Conservation (phyloP, 2,113 vertebrate species). For the Phylloscopus trochiloides region DNA sequence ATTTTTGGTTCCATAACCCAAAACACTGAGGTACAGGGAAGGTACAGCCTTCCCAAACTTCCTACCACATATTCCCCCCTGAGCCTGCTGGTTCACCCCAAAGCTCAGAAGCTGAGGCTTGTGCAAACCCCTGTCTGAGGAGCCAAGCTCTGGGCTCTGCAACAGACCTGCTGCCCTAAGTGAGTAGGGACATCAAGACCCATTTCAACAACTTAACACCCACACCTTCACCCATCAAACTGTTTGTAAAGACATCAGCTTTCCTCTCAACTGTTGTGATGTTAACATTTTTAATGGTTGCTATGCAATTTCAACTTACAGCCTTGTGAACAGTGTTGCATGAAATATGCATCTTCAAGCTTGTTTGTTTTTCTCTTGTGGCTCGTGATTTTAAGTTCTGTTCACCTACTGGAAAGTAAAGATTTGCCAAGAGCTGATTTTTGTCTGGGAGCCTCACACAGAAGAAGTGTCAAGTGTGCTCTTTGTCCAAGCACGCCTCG, state of each 20-base stretch:
- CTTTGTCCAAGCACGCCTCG: background rate
- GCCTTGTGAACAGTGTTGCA: background rate
- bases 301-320: background rate
- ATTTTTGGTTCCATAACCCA: no score
- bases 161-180: background rate
- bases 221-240: no score
- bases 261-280: background rate
- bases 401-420: background rate
- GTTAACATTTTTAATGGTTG: background rate
- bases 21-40: background rate
- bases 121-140: background rate
- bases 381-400: background rate
- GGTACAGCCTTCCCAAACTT: accelerated
- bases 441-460: background rate
- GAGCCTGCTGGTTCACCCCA: background rate
- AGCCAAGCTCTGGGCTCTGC: background rate
- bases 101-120: background rate
- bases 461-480: background rate
- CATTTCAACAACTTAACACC: background rate
- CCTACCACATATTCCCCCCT: no score
- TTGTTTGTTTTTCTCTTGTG: background rate
- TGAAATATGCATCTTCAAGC: background rate
- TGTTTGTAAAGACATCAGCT: background rate
- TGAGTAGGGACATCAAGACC: accelerated
- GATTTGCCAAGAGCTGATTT: background rate